Conservation (phyloP, 1,140 invertebrate species). For the Halesus radiatus region DNA sequence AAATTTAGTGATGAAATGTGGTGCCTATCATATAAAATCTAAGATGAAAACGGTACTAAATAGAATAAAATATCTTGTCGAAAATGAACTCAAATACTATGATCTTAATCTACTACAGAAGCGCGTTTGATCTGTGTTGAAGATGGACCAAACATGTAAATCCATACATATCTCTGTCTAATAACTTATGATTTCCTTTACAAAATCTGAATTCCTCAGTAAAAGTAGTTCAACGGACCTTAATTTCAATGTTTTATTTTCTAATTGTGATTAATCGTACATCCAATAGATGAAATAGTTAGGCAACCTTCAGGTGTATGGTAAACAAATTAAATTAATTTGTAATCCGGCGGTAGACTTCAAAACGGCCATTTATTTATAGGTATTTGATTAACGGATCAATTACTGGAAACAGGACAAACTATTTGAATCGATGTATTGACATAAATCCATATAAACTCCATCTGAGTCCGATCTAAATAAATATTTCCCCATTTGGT, state of each 20-base stretch:
- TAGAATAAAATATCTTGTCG: not conserved
- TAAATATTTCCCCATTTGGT: no score
- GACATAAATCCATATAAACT: not conserved
- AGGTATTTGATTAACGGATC: not conserved
- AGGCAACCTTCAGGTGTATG: constrained; percentile 12
- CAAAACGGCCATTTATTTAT: not conserved
- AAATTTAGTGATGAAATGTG: no score
- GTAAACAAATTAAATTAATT: constrained; percentile 24
- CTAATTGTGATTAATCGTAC: constrained; percentile 23
- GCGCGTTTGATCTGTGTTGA: no score
- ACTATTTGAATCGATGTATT: constrained; percentile 1
- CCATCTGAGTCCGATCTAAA: no score
- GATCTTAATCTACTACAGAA: not conserved
- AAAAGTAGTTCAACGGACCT: constrained; percentile 18
- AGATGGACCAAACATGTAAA: no score
- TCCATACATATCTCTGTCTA: not conserved
- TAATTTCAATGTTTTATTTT: not conserved
- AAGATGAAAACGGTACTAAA: no score
- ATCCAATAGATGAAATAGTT: constrained; percentile 2
- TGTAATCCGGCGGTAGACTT: not conserved
- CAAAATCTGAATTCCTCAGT: not conserved
- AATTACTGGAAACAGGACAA: constrained; percentile 17
- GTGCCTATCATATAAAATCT: no score
- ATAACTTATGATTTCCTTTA: not conserved
- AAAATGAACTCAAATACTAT: not conserved